These are phyloP conservation scores for Lamellibrachia satsuma DNA, from an alignment of 2,888 invertebrate genomes.

Conservation along the genomic window DNA sequence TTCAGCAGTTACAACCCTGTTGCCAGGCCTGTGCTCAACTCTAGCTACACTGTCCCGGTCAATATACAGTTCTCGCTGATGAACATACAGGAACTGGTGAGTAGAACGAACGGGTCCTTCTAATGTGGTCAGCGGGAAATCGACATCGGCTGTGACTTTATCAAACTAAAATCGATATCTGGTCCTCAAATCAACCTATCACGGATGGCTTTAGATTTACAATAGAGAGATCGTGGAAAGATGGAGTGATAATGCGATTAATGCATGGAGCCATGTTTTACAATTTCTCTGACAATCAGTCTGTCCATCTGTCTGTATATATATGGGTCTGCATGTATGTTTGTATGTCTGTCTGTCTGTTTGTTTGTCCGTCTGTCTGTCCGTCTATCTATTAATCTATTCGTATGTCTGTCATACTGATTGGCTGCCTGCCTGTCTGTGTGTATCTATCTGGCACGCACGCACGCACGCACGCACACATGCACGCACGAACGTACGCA, in stretches of 20 bases:
- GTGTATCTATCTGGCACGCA: not conserved
- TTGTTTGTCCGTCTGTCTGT: too few relatives aligned
- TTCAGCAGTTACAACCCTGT: not conserved
- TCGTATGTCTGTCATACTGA: not conserved
- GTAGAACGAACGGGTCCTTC: not conserved
- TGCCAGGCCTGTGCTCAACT: constrained; percentile 6
- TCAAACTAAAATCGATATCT: not conserved
- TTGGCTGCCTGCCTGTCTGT: not conserved
- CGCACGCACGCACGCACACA: not conserved
- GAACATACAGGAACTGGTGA: not conserved
- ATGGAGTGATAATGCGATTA: not conserved
- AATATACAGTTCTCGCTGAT: constrained; percentile 3
- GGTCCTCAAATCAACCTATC: not conserved
- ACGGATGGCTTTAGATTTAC: not conserved
- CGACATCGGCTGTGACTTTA: not conserved
- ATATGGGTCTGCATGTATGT: not conserved
- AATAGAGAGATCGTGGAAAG: not conserved
- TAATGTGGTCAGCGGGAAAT: not conserved
- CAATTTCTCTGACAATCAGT: too few relatives aligned
- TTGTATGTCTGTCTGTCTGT: not conserved
- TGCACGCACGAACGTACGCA: not conserved
- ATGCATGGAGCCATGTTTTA: too few relatives aligned
- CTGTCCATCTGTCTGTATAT: not conserved
- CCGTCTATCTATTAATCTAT: not conserved
- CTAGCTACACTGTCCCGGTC: not conserved